Evolutionary conservation across 1,140 invertebrate species (phyloP).

Genomic region (Papilio polyxenes): DNA sequence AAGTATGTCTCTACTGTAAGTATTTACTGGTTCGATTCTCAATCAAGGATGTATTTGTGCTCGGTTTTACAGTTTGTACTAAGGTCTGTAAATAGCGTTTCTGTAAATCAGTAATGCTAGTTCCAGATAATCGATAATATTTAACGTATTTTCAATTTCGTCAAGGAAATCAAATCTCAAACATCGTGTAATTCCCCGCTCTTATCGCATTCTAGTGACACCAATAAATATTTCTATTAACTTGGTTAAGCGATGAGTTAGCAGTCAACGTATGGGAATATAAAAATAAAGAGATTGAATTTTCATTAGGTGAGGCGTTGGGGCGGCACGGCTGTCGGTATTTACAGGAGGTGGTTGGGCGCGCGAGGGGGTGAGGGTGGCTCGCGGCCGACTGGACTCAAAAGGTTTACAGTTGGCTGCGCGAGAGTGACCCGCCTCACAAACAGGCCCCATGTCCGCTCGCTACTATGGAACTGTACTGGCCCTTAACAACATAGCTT

Average conservation of each 20-base stretch:
- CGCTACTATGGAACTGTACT: conserved; percentile 65
- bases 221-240: conserved; percentile 61
- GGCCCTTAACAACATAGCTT: conserved; percentile 50
- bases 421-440: conserved; percentile 77
- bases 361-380: conserved; percentile 50
- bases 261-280: conserved; percentile 55
- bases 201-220: conserved; percentile 42
- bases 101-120: too few species aligned
- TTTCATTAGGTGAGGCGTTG: conserved; percentile 78
- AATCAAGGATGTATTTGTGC: too few species aligned
- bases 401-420: conserved; percentile 78
- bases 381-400: conserved; percentile 69
- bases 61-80: too few species aligned
- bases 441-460: conserved; percentile 69
- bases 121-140: too few species aligned
- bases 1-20: background rate
- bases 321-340: conserved; percentile 72
- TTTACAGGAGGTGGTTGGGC: conserved; percentile 57
- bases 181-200: conserved; percentile 40
- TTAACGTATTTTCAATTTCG: background rate
- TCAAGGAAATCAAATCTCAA: background rate
- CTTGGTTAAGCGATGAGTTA: conserved; percentile 61
- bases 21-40: background rate
- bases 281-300: conserved; percentile 74
- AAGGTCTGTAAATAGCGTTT: too few species aligned